phyloP scores from a whole-genome alignment of 1,140 invertebrate species.

The Pectinophora gossypiella region DNA sequence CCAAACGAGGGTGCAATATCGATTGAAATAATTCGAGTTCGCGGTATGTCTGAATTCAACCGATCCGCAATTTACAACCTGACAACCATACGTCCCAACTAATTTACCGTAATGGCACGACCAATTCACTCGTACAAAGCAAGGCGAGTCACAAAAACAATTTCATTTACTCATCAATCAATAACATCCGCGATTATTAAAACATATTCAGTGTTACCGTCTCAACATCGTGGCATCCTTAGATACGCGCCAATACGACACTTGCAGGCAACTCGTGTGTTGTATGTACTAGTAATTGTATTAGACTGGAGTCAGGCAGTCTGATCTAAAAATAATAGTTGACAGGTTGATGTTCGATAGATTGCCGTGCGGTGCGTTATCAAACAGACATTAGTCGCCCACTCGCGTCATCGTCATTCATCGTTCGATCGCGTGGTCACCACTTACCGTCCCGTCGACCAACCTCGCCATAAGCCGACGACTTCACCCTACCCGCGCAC shows the following conservation, averaged over 20 bases:
- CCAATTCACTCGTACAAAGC: background rate
- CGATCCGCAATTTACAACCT: no score
- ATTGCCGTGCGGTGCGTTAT: constrained; percentile 43
- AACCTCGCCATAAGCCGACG: constrained; percentile 11
- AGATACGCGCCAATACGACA: background rate
- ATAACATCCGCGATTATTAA: background rate
- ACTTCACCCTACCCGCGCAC: constrained; percentile 30
- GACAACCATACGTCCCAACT: no score
- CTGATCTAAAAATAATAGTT: constrained; percentile 61
- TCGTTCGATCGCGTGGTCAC: constrained; percentile 63
- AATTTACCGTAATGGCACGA: no score
- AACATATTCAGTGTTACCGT: background rate
- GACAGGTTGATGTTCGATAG: constrained; percentile 37
- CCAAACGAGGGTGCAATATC: constrained; percentile 40
- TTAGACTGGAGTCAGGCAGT: background rate
- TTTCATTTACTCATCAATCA: constrained; percentile 10
- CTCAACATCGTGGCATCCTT: background rate
- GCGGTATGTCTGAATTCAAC: background rate
- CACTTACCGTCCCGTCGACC: constrained; percentile 17
- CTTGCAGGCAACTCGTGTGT: no score
- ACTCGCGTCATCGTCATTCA: constrained; percentile 67
- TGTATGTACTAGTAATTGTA: background rate
- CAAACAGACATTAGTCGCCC: constrained; percentile 51
- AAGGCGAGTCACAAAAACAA: background rate
- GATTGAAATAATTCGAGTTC: constrained; percentile 23